A percentile compares a stretch with the other conserved stretches of the same genome.
Conservation (phyloP, 64 coral and sea anemone genomes). For the Astreopora myriophthalma region DNA sequence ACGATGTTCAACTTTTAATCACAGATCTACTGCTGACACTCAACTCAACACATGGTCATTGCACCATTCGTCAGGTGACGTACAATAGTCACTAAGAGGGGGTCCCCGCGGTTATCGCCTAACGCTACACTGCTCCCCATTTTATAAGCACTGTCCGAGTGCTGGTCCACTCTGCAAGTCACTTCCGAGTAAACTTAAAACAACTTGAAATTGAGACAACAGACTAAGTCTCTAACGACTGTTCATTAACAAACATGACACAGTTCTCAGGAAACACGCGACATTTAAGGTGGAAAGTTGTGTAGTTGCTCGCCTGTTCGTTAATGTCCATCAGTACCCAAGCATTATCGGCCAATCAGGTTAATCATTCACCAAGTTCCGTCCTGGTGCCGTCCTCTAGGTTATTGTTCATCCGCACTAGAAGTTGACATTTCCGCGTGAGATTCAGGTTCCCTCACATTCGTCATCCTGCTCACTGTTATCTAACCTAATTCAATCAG, state of each 20-base stretch:
- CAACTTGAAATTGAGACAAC: neutral
- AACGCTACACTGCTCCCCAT: neutral
- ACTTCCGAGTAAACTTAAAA: neutral
- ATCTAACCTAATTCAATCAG: neutral
- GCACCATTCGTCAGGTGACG: neutral
- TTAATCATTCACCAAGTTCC: neutral
- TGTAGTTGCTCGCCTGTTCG: neutral
- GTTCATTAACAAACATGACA: neutral
- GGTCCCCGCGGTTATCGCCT: neutral
- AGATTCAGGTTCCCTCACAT: neutral
- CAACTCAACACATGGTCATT: neutral
- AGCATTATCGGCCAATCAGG: neutral
- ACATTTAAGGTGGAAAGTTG: neutral
- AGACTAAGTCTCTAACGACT: neutral
- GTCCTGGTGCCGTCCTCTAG: no score
- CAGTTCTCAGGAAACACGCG: neutral
- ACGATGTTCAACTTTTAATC: no score
- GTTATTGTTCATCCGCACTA: neutral
- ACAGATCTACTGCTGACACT: no score
- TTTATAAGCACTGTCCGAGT: neutral
- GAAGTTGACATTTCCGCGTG: neutral
- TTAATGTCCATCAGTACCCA: neutral
- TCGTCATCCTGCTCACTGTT: neutral
- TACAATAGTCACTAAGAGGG: neutral
- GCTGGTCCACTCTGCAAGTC: neutral